Percentiles rank a stretch among this genome's conserved stretches.
phyloP scores from a whole-genome alignment of 2,113 vertebrate genomes.

The Oceanites oceanicus region DNA sequence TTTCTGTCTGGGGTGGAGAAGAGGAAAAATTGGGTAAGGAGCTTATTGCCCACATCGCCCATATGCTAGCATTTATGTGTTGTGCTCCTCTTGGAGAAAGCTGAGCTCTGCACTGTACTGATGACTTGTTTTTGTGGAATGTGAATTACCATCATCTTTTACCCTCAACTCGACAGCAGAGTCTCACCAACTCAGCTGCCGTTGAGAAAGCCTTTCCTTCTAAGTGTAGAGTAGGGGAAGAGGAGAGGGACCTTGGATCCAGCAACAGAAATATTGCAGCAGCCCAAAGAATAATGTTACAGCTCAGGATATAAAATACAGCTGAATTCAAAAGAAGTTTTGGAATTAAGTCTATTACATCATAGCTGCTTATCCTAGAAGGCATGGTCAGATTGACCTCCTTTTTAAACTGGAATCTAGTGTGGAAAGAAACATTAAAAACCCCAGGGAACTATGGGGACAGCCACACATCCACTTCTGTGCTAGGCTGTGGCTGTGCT shows the following conservation, averaged over 20 bases:
- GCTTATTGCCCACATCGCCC: not conserved
- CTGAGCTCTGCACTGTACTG: not conserved
- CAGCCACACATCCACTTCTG: not conserved
- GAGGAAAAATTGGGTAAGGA: not conserved
- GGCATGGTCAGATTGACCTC: not conserved
- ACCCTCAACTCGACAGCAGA: not conserved
- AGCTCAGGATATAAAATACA: not conserved
- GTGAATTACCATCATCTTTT: not conserved
- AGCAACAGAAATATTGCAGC: not conserved
- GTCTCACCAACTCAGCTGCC: not conserved
- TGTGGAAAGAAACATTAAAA: not conserved
- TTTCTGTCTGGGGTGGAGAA: not conserved
- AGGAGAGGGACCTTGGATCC: not conserved
- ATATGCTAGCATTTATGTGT: not conserved
- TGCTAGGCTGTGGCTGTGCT: not conserved
- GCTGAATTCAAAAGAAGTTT: not conserved
- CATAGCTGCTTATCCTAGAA: not conserved
- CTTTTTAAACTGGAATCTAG: not conserved
- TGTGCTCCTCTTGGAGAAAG: not conserved
- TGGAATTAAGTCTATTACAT: not conserved
- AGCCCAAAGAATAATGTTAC: not conserved
- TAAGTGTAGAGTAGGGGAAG: not conserved
- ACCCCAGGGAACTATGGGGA: not conserved
- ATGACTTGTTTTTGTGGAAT: not conserved
- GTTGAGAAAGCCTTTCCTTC: not conserved